Evolutionary conservation across 2,888 invertebrate genomes (phyloP).

Genomic region (Nomada goodeniana): DNA sequence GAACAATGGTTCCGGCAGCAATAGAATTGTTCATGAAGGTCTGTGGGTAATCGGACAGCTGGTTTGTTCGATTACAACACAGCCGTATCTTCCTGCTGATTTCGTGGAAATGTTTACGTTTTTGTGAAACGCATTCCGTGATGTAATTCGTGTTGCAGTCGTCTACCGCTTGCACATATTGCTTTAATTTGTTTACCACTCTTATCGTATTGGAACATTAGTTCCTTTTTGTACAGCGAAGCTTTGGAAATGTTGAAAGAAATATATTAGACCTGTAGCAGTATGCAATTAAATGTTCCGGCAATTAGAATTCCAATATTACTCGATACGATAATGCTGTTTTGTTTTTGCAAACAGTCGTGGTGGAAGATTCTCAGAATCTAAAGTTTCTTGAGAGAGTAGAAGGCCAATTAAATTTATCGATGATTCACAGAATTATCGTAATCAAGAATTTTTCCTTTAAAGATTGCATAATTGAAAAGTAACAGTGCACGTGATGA

Average conservation of each 20-base stretch:
- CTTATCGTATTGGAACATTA: conserved; percentile 25
- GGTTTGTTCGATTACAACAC: background rate
- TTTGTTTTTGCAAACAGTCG: background rate
- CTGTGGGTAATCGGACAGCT: background rate
- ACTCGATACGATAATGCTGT: background rate
- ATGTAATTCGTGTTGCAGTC: conserved; percentile 13
- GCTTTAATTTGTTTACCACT: conserved; percentile 16
- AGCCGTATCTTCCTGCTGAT: too few relatives aligned
- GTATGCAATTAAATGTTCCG: too few relatives aligned
- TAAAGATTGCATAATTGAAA: background rate
- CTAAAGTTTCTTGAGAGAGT: background rate
- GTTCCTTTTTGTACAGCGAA: background rate
- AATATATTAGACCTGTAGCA: too few relatives aligned
- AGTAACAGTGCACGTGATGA: background rate
- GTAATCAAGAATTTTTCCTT: background rate
- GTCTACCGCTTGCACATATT: conserved; percentile 4
- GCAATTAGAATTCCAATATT: background rate
- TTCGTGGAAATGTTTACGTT: background rate
- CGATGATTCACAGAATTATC: conserved; percentile 4
- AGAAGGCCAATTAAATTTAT: conserved; percentile 6
- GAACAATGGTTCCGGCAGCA: background rate
- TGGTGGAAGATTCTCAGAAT: background rate
- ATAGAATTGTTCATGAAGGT: too few relatives aligned
- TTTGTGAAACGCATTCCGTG: background rate
- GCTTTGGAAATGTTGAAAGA: background rate